Conservation (phyloP, 35 echinoderm and acorn worm species). For the Stichopus chloronotus region DNA sequence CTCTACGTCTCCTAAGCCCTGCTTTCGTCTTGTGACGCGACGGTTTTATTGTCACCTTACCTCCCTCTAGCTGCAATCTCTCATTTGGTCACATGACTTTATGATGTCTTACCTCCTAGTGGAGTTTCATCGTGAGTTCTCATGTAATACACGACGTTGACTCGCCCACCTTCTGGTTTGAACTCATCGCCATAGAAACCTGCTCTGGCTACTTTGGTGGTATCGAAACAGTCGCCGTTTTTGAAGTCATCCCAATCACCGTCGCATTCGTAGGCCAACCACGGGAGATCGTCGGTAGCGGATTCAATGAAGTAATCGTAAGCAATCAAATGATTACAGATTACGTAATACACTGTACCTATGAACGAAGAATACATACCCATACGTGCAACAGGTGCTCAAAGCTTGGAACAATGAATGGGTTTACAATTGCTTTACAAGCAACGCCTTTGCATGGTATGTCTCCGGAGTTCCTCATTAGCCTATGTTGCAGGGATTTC, state of each 20-base stretch:
- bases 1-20: background rate
- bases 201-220: background rate
- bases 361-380: background rate
- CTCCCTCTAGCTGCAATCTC: too few species aligned
- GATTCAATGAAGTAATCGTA: constrained; percentile 50
- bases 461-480: too few species aligned
- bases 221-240: constrained; percentile 51
- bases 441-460: too few species aligned
- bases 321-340: constrained; percentile 51
- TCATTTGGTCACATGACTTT: too few species aligned
- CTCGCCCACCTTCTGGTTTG: constrained; percentile 6
- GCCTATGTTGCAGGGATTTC: too few species aligned
- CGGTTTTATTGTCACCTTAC: too few species aligned
- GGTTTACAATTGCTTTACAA: too few species aligned
- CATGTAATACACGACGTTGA: constrained; percentile 53
- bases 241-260: constrained; percentile 40
- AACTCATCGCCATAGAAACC: constrained; percentile 23
- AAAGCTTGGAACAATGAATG: too few species aligned
- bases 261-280: constrained; percentile 55
- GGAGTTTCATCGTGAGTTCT: constrained; percentile 16
- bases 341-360: constrained; percentile 40
- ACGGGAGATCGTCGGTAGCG: constrained; percentile 5
- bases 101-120: constrained; percentile 23
- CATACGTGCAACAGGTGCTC: background rate
- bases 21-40: too few species aligned